phyloP scores from a whole-genome alignment of 2,888 invertebrate genomes.

The Cotesia congregata region DNA sequence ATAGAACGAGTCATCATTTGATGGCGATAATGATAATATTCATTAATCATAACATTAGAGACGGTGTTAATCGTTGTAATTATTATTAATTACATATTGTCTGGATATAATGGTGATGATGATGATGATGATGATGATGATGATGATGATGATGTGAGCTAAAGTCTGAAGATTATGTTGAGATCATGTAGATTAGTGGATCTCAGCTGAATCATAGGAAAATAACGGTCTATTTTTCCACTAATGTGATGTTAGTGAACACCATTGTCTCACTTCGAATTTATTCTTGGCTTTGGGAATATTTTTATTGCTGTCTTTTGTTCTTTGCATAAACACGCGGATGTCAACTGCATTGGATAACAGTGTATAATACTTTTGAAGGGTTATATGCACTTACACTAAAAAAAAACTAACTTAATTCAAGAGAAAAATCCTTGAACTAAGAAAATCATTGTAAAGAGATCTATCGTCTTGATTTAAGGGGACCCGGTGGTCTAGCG shows the following conservation, averaged over 20 bases:
- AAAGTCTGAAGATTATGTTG: not conserved
- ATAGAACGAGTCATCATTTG: no score
- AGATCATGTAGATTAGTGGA: constrained; percentile 7
- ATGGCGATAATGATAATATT: no score
- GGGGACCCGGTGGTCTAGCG: no score
- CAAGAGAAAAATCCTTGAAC: no score
- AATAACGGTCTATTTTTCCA: constrained; percentile 46
- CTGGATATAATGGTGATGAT: not conserved
- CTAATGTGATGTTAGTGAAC: constrained; percentile 48
- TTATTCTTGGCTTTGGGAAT: not conserved
- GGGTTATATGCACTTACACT: no score
- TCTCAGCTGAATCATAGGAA: constrained; percentile 41
- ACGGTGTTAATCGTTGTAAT: not conserved
- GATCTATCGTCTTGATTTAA: no score
- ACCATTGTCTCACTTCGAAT: not conserved
- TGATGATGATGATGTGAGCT: not conserved
- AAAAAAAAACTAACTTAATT: no score
- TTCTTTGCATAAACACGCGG: no score
- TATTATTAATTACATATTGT: not conserved
- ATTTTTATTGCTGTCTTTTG: not conserved
- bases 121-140: not conserved
- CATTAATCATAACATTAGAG: not conserved
- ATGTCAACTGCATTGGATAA: no score
- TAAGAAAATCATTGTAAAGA: no score
- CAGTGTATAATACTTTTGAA: no score